Percentiles rank a stretch among this genome's conserved stretches.
Conservation (phyloP, 1,140 invertebrate genomes). For the Drosophila chauvacae region DNA sequence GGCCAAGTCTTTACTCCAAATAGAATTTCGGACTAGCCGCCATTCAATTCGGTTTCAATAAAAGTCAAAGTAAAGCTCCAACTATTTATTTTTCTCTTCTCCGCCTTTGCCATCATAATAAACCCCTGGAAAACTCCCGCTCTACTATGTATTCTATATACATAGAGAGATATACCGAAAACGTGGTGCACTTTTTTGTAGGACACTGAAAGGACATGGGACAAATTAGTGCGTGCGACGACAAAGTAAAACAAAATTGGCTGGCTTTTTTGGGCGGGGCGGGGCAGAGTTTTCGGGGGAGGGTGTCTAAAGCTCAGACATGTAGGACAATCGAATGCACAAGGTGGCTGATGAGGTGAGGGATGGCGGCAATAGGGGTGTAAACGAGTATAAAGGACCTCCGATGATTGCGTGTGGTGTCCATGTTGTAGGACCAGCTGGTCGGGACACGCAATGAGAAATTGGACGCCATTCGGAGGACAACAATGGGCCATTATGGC, state of each 20-base stretch:
- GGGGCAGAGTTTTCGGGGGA: constrained; percentile 8
- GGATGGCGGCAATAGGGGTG: constrained; percentile 27
- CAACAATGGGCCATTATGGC: constrained; percentile 65
- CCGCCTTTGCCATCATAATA: constrained; percentile 44
- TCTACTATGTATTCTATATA: not conserved
- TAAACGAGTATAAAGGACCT: constrained; percentile 46
- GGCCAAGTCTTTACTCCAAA: constrained; percentile 11
- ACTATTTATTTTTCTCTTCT: constrained; percentile 37
- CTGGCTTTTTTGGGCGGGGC: constrained; percentile 4
- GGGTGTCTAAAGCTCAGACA: constrained; percentile 45
- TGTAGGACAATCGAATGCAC: constrained; percentile 64
- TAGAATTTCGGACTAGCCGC: constrained; percentile 29
- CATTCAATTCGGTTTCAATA: constrained; percentile 42
- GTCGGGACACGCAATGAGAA: constrained; percentile 65
- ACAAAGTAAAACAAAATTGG: constrained; percentile 65
- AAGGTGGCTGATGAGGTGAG: constrained; percentile 38
- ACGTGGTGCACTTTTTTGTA: constrained; percentile 62
- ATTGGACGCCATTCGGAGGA: constrained; percentile 56
- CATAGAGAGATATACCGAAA: constrained; percentile 12
- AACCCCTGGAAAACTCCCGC: constrained; percentile 29
- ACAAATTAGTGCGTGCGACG: constrained; percentile 72
- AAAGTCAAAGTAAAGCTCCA: constrained; percentile 39
- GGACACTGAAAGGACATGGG: constrained; percentile 72
- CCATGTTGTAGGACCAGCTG: constrained; percentile 54
- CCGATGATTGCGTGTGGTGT: constrained; percentile 63